A percentile compares a stretch with the other conserved stretches of the same genome.
Evolutionary conservation across 2,113 vertebrate genomes (phyloP).

Genomic region (Nibea coibor): DNA sequence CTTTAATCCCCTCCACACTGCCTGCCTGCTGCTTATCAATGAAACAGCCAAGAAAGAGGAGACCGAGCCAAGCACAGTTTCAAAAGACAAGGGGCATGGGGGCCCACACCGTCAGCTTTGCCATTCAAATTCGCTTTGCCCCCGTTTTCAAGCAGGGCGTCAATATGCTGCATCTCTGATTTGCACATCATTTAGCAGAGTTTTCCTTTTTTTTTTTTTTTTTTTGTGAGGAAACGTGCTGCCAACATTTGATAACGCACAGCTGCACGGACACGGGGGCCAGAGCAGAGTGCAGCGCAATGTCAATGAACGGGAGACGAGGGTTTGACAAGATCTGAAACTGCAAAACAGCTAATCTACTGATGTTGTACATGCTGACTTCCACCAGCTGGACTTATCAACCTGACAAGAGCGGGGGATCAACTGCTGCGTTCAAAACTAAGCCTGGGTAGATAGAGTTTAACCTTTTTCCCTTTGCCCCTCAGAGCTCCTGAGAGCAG

Average conservation of each 20-base stretch:
- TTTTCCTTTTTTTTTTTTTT: not conserved
- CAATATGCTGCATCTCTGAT: slow-evolving; percentile 46
- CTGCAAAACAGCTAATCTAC: slow-evolving; percentile 38
- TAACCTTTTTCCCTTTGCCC: slow-evolving; percentile 38
- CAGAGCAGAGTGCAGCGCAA: not conserved
- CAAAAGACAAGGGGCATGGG: slow-evolving; percentile 62
- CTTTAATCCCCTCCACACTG: slow-evolving; percentile 75
- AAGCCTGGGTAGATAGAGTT: slow-evolving; percentile 5
- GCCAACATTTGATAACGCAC: slow-evolving; percentile 69
- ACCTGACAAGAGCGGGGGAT: slow-evolving; percentile 27
- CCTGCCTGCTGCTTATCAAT: slow-evolving; percentile 75
- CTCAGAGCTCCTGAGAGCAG: slow-evolving; percentile 29
- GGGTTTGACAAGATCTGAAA: slow-evolving; percentile 40
- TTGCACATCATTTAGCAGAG: slow-evolving; percentile 61
- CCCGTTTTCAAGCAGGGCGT: slow-evolving; percentile 55
- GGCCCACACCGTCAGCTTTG: slow-evolving; percentile 48
- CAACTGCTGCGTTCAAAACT: slow-evolving; percentile 29
- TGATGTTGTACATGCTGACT: slow-evolving; percentile 34
- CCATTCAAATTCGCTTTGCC: slow-evolving; percentile 56
- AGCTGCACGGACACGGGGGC: slow-evolving; percentile 65
- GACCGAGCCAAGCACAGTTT: slow-evolving; percentile 69
- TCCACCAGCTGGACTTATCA: slow-evolving; percentile 46
- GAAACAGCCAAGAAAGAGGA: slow-evolving; percentile 67
- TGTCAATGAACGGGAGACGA: not conserved
- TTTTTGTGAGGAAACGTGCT: slow-evolving; percentile 9